Base-by-base conservation (phyloP, 1,140 invertebrate genomes). In the Drosophila rufa region DNA sequence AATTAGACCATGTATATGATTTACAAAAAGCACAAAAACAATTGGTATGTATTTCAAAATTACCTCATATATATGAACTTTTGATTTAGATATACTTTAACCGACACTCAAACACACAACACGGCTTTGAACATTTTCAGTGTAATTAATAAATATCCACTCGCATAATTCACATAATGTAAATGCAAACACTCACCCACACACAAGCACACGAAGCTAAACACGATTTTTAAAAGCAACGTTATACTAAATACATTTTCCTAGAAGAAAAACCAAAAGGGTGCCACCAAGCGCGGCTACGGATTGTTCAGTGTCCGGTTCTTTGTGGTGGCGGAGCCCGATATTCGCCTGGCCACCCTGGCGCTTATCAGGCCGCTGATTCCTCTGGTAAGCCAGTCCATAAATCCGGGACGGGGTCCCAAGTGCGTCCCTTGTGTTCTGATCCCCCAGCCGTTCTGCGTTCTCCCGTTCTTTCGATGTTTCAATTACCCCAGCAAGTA, bases 41-140 rank as follows among this genome's bases (percentile, higher is more conserved):
- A 92, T 92, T 92, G 91, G 91, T 92, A 92, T 59, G 91, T 92
- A 92, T 92, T 91, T 92, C 86, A 92, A 92, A 92, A 92, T 92
- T 92, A 78, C 79, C 66, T 77, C 46, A 71, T 65, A 55, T 89
- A 68, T 65, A 75, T 78, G 64, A 27, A 58, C 22, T 78, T 89
- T 58, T 89, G n/a, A 67, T 87, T 87, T 87, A 3, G 19, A 48
- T 51, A 71, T 48, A 68, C 48, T 53, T 36, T 60, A 79, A 51
- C 38, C 58, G 47, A 38, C 42, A 46, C 61, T 47, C 19, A 43
- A 43, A 47, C 27, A 45, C 36, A 38, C 27, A 3, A 75, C 48
- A 51, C 55, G 45, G 15, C 22, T 51, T 22, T 71, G 45, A 51
- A 65, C 30, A 59, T 25, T 14, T 14, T 68, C 8, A 47, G 45